Evolutionary conservation across 1,140 invertebrate genomes (phyloP), one percentile per base, ranked within the genome.

Genomic region (Ceratina japonica): DNA sequence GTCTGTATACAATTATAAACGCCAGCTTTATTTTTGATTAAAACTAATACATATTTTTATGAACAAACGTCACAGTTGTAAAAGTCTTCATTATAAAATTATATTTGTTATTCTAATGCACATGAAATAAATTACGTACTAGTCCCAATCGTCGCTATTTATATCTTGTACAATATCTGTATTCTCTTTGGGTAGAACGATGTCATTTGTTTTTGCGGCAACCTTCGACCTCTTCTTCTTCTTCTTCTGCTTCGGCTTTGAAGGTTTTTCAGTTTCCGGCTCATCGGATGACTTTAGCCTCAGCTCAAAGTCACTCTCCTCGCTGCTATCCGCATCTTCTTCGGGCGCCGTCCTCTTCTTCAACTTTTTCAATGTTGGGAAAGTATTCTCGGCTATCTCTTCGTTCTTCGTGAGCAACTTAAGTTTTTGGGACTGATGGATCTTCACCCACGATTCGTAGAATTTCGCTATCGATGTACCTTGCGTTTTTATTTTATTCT

Each of bases 381-480:
- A 85, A 83, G 94, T 93, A 70, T 93, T 93, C 15, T 95, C 94
- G 80, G 93, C 94, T 37, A 95, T 90, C 71, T 94, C 93, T 73
- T 96, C 95, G 80, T 95, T 95, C 74, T 95, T 94, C 0, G 94
- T 94, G 0, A 95, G 88, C 79, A 94, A 94, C 89, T 95, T 96
- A 74, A 95, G 94, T 89, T 94, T 96, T 85, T 96, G 96, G 64
- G 94, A 94, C 81, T 94, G 95, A 76, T 95, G 94, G 13, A 97
- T 92, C 87, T 96, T 97, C 74, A 94, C 93, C 96, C 96, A 97
- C 70, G 93, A 94, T 37, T 94, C 93, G 87, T 95, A 97, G 89
- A 95, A 98, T 75, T 94, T 95, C 1, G 91, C 87, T 1, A 98
- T 74, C 0, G 97, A 96, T 2, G 97, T 97, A 0, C 95, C 95